Conservation (phyloP, 2,113 vertebrate species). For the Micromys minutus region DNA sequence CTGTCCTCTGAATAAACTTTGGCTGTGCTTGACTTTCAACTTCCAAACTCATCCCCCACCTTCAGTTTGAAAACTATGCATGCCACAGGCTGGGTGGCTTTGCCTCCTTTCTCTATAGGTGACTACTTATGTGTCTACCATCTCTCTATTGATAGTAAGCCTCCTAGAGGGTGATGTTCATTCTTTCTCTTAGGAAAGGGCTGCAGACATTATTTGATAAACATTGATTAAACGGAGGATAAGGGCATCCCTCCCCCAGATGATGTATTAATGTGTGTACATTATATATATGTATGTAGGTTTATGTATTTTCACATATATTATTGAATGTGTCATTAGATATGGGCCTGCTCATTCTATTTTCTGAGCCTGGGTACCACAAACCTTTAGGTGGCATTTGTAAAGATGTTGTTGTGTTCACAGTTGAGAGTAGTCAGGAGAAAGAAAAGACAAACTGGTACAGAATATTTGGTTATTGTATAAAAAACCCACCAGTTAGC, state of each 20-base stretch:
- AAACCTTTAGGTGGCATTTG: constrained; percentile 60
- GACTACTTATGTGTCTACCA: background rate
- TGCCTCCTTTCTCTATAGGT: background rate
- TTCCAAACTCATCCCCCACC: background rate
- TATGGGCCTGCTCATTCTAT: background rate
- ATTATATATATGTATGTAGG: background rate
- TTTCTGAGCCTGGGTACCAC: constrained; percentile 30
- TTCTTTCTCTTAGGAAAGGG: background rate
- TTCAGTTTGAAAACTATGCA: background rate
- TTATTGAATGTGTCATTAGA: background rate
- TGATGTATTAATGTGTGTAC: background rate
- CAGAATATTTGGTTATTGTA: too few relatives aligned
- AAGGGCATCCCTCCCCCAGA: background rate
- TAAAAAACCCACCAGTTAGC: too few relatives aligned
- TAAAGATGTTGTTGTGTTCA: constrained; percentile 60
- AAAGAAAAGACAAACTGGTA: constrained; percentile 61
- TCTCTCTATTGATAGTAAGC: background rate
- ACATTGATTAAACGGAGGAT: background rate
- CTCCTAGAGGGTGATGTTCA: background rate
- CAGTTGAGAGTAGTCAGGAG: constrained; percentile 44
- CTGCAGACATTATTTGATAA: background rate
- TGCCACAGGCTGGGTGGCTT: background rate
- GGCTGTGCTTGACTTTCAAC: background rate
- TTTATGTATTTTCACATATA: background rate
- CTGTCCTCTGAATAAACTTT: background rate